Conservation (phyloP, 1,140 invertebrate species). For the Scaptomyza montana region DNA sequence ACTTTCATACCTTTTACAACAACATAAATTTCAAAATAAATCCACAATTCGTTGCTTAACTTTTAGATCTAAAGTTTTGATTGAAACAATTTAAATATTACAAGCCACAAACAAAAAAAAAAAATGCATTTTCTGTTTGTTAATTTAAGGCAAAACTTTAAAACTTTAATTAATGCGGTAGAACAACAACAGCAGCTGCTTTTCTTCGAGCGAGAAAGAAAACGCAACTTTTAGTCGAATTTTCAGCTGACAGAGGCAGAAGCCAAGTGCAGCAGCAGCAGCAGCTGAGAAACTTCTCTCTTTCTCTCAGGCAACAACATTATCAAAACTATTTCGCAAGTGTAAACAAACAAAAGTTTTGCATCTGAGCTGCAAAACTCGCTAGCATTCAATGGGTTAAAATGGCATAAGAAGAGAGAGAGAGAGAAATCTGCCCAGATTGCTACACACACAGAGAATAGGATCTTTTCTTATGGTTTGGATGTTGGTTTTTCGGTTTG, state of each 20-base stretch:
- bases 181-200: slow-evolving; percentile 3
- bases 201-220: neutral
- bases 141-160: slow-evolving; percentile 10
- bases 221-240: slow-evolving; percentile 7
- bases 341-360: slow-evolving; percentile 50
- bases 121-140: neutral
- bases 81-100: neutral
- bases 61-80: neutral
- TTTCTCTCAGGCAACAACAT: neutral
- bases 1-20: neutral
- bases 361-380: slow-evolving; percentile 9
- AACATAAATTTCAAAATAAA: neutral
- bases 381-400: slow-evolving; percentile 40
- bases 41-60: neutral
- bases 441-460: neutral
- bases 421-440: slow-evolving; percentile 29
- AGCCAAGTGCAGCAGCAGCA: no score
- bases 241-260: slow-evolving; percentile 35
- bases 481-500: neutral
- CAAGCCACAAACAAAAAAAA: neutral
- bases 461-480: slow-evolving; percentile 19
- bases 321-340: slow-evolving; percentile 39
- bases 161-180: slow-evolving; percentile 21
- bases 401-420: neutral
- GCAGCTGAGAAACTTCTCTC: neutral